Evolutionary conservation across 2,888 invertebrate species (phyloP).

Genomic region (Trichopoda pennipes): DNA sequence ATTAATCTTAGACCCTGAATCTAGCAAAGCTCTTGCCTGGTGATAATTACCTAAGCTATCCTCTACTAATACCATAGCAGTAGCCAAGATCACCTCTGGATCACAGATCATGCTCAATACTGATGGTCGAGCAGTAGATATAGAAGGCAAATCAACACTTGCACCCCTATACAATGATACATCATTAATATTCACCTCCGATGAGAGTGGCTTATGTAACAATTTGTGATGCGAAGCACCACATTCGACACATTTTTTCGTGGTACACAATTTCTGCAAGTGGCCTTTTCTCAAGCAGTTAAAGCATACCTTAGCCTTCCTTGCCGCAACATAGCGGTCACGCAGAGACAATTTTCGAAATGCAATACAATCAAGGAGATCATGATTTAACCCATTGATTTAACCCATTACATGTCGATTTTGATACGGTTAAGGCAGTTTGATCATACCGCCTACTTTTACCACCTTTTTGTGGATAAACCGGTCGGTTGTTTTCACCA

Average conservation of each 20-base stretch:
- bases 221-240: no score
- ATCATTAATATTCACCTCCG: constrained; percentile 2
- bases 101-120: not conserved
- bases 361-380: constrained; percentile 15
- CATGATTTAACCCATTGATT: not conserved
- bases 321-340: no score
- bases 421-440: not conserved
- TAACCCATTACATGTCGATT: not conserved
- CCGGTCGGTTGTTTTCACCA: no score
- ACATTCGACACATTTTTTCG: no score
- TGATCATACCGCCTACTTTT: no score
- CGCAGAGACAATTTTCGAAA: not conserved
- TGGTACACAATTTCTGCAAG: constrained; percentile 7
- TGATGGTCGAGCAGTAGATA: no score
- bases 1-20: constrained; percentile 11
- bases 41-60: constrained; percentile 44
- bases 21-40: constrained; percentile 39
- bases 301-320: constrained; percentile 34
- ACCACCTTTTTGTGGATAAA: no score
- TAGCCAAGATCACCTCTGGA: constrained; percentile 48
- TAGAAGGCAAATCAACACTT: no score
- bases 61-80: constrained; percentile 32
- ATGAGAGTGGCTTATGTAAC: not conserved
- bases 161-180: not conserved
- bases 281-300: not conserved